Conservation (phyloP, 2,797 vertebrate species). For the Eupleurogrammus muticus region DNA sequence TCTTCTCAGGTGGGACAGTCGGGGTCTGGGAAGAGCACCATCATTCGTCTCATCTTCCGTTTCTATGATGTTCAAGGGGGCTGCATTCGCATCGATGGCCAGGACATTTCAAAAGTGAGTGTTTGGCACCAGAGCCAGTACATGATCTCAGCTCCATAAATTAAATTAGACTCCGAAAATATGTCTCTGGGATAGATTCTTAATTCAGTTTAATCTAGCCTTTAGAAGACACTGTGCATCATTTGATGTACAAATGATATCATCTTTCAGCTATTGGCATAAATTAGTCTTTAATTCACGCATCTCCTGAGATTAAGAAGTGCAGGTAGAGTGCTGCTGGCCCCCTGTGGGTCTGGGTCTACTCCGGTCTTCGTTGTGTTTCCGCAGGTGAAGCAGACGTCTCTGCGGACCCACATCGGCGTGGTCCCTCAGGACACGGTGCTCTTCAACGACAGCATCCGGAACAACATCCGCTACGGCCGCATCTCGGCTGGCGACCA, state of each 20-base stretch:
- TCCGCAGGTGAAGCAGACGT: constrained; percentile 89
- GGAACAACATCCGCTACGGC: constrained; percentile 95
- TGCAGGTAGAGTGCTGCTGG: neutral
- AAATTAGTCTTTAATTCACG: constrained; percentile 1
- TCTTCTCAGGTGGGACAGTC: constrained; percentile 91
- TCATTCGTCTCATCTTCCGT: constrained; percentile 94
- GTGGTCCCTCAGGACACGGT: constrained; percentile 98
- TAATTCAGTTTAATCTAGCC: neutral
- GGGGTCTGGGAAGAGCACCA: constrained; percentile 94
- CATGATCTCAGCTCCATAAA: neutral
- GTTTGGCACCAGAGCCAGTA: neutral
- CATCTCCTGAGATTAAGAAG: neutral
- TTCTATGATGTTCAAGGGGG: constrained; percentile 93
- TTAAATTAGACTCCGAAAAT: neutral
- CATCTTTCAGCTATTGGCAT: neutral
- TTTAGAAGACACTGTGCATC: neutral
- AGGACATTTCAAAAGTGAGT: constrained; percentile 92
- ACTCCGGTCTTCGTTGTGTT: neutral
- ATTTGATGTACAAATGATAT: neutral
- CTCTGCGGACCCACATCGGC: constrained; percentile 92
- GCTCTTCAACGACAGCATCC: constrained; percentile 94
- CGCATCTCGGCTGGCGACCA: constrained; percentile 86
- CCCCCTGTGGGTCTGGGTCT: neutral
- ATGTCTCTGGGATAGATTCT: neutral
- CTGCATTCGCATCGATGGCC: constrained; percentile 91